A percentile compares a stretch with the other conserved stretches of the same genome.
Evolutionary conservation across 2,797 vertebrate genomes (phyloP).

Genomic region (Adrianichthys oophorus): DNA sequence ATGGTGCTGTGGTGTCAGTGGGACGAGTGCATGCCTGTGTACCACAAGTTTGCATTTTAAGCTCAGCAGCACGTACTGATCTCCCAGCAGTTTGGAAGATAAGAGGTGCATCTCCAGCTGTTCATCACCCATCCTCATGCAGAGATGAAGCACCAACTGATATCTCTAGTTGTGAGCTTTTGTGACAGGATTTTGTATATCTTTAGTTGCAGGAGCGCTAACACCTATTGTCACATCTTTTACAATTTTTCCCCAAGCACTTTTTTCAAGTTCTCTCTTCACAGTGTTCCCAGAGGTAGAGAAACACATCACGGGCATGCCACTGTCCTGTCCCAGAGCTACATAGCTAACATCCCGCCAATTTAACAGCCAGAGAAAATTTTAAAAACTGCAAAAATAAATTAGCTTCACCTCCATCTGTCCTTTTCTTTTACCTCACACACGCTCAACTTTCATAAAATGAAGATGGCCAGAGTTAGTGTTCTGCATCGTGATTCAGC

Average conservation of each 20-base stretch:
- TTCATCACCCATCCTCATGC: constrained; percentile 34
- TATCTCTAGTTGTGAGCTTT: constrained; percentile 49
- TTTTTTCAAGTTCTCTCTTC: constrained; percentile 12
- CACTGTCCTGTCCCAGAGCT: constrained; percentile 4
- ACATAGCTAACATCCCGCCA: constrained; percentile 1
- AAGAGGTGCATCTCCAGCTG: constrained; percentile 50
- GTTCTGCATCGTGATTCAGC: constrained; percentile 58
- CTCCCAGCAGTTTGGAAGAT: constrained; percentile 45
- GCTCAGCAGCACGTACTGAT: constrained; percentile 16
- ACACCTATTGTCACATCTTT: constrained; percentile 38
- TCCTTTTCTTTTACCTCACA: constrained; percentile 39
- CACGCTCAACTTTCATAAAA: constrained; percentile 29
- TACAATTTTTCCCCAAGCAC: constrained; percentile 31
- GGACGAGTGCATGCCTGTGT: constrained; percentile 49
- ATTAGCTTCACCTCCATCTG: constrained; percentile 65
- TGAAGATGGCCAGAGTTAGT: constrained; percentile 31
- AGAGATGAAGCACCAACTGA: constrained; percentile 51
- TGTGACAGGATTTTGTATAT: constrained; percentile 65
- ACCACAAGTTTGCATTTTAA: constrained; percentile 41
- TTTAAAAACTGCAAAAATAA: constrained; percentile 54
- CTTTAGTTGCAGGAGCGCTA: constrained; percentile 54
- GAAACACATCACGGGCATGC: constrained; percentile 6
- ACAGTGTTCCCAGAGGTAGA: constrained; percentile 13
- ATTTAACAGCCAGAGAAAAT: constrained; percentile 37
- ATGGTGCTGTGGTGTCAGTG: constrained; percentile 32